Base-by-base conservation (phyloP, 2,797 vertebrate species). In the Coregonus suidteri region DNA sequence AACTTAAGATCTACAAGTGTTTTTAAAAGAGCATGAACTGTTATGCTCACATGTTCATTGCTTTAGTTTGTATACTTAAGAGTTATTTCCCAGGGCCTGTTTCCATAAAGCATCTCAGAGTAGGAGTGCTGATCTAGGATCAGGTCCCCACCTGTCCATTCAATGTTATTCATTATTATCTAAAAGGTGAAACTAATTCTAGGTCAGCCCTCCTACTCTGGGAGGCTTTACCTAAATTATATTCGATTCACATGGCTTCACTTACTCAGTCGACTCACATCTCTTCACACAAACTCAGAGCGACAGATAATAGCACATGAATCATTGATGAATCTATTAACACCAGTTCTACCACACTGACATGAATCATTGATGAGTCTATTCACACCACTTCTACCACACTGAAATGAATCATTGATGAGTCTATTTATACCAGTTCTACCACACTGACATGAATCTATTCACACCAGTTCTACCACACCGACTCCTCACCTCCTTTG, bases 401-500 rank as follows among this genome's bases (percentile, higher is more conserved):
- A 37, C 35, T 37, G 37, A 37, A 0, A 37, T 6, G 1, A 37
- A 6, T 37, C 6, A 37, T 6, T 37, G 35, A 37, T 37, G 6
- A 37, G 37, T 37, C 37, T 37, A 6, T 37, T 37, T 6, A 6
- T 6, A 37, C 37, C 37, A 37, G 37, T 37, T 37, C 37, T 6
- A 18, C 4, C 54, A 77, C 13, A 2, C 47, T 4, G 66, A 25
- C 68, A 37, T 6, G 37, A 37, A 6, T 37, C 14, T 37, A 31
- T 68, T 31, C 72, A 31, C 16, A 18, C 31, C 13, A 31, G 35
- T 31, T 66, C 34, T 16, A 3, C 3, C 53, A 77, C 7, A 2
- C 47, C 3, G 66, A 20, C 72, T 76, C 30, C 92, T 96, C 86
- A 98, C 97, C 97, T 82, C 97, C 97, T 93, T 98, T 98, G 92